phyloP scores from a whole-genome alignment of 1,140 invertebrate species.

The Bicyclus anynana region DNA sequence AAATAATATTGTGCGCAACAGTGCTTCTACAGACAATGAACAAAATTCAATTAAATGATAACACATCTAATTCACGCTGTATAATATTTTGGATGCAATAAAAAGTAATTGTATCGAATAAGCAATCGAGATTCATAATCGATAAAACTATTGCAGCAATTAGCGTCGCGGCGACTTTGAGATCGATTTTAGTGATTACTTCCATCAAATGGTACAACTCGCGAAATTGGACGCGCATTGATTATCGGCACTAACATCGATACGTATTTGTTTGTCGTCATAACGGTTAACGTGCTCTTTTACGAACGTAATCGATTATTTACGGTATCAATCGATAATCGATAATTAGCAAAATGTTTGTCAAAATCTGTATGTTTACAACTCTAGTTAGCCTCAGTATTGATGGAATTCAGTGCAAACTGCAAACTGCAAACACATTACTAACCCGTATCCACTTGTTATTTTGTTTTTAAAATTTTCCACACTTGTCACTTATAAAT shows the following conservation, averaged over 20 bases:
- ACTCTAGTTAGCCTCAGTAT: conserved; percentile 35
- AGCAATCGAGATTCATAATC: conserved; percentile 33
- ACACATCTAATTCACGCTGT: not conserved
- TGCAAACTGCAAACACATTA: conserved; percentile 35
- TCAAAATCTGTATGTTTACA: conserved; percentile 30
- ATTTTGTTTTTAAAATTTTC: conserved; percentile 17
- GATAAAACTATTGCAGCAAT: conserved; percentile 51
- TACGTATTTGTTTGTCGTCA: conserved; percentile 6
- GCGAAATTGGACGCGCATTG: conserved; percentile 41
- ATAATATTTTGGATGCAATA: conserved; percentile 3
- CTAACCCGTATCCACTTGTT: conserved; percentile 31
- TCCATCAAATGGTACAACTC: conserved; percentile 45
- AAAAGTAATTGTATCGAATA: not conserved
- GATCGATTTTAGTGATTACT: conserved; percentile 52
- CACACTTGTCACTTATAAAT: conserved; percentile 28
- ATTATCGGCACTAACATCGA: conserved; percentile 17
- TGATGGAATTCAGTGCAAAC: conserved; percentile 35
- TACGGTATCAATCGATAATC: conserved; percentile 3
- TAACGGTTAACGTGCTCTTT: conserved; percentile 7
- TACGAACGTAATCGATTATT: conserved; percentile 19
- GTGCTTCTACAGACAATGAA: not conserved
- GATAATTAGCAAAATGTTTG: conserved; percentile 11
- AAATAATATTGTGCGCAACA: not conserved
- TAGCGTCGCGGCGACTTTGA: conserved; percentile 50
- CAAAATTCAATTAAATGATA: conserved; percentile 8